These are phyloP conservation scores for Heliconius aoede DNA, from an alignment of 2,888 invertebrate genomes.

Conservation along the genomic window DNA sequence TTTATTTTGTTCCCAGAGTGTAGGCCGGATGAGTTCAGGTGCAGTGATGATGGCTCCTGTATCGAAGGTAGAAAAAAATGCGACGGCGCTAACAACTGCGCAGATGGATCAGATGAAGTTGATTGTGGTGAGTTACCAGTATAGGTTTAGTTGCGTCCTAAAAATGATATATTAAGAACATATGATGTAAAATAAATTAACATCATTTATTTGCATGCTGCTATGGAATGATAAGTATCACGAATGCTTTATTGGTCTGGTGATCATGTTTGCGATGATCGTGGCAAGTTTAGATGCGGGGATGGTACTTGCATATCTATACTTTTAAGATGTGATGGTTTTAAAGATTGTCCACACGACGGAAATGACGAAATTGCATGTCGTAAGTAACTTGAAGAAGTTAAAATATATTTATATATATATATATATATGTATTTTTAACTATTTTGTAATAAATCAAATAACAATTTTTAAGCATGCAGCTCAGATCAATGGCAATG, in stretches of 20 bases:
- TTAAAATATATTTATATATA: background rate
- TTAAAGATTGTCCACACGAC: constrained; percentile 87
- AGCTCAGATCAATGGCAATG: constrained; percentile 88
- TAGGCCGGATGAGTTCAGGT: constrained; percentile 82
- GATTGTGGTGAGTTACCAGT: constrained; percentile 65
- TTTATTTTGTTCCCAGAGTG: constrained; percentile 58
- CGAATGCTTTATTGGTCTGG: constrained; percentile 66
- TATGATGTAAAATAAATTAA: background rate
- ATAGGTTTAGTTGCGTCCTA: background rate
- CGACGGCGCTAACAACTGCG: constrained; percentile 80
- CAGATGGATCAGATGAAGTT: constrained; percentile 86
- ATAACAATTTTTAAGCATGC: constrained; percentile 82
- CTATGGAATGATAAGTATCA: constrained; percentile 69
- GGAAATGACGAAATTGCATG: constrained; percentile 85
- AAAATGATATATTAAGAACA: background rate
- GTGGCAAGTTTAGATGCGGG: constrained; percentile 87
- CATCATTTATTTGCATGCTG: constrained; percentile 60
- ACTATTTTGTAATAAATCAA: constrained; percentile 42
- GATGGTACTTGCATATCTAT: constrained; percentile 90
- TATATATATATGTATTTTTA: too few relatives aligned
- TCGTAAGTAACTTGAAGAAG: constrained; percentile 77
- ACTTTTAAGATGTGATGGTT: constrained; percentile 88
- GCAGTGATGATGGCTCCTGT: constrained; percentile 85
- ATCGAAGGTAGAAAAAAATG: constrained; percentile 83
- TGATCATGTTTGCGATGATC: constrained; percentile 69